phyloP scores from a whole-genome alignment of 2,113 vertebrate species.

The Panthera uncia region DNA sequence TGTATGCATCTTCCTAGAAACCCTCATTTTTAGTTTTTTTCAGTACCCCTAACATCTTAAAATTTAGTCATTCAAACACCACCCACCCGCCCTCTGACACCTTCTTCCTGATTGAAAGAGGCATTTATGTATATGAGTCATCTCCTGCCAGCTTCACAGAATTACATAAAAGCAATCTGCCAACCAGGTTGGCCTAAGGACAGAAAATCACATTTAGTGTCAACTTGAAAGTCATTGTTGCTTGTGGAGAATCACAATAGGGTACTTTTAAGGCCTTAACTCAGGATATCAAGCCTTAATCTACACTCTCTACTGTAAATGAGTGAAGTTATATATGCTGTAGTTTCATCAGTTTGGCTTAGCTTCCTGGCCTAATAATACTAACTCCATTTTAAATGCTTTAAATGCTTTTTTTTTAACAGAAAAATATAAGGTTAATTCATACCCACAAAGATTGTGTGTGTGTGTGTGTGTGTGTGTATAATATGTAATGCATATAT shows the following conservation, averaged over 20 bases:
- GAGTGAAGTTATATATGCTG: not conserved
- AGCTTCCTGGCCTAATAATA: not conserved
- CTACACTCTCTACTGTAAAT: not conserved
- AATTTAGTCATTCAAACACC: constrained; percentile 53
- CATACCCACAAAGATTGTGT: not conserved
- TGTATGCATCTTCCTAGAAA: not conserved
- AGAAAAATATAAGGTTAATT: constrained; percentile 37
- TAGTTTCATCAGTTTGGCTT: not conserved
- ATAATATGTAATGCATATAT: too few species aligned
- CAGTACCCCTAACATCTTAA: constrained; percentile 29
- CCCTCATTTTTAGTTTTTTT: constrained; percentile 22
- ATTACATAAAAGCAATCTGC: constrained; percentile 68
- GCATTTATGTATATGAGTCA: constrained; percentile 65
- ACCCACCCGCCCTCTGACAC: constrained; percentile 61
- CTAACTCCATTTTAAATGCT: constrained; percentile 1
- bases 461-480: not conserved
- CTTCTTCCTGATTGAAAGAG: constrained; percentile 61
- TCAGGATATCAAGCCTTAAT: not conserved
- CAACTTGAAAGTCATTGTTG: constrained; percentile 25
- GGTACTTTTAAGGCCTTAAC: not conserved
- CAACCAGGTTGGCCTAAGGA: constrained; percentile 32
- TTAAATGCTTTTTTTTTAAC: not conserved
- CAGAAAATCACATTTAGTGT: constrained; percentile 44
- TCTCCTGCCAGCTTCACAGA: constrained; percentile 58
- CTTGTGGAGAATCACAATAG: constrained; percentile 33